Evolutionary conservation across 2,888 invertebrate genomes (phyloP).

Genomic region (Syrista parreyssii): DNA sequence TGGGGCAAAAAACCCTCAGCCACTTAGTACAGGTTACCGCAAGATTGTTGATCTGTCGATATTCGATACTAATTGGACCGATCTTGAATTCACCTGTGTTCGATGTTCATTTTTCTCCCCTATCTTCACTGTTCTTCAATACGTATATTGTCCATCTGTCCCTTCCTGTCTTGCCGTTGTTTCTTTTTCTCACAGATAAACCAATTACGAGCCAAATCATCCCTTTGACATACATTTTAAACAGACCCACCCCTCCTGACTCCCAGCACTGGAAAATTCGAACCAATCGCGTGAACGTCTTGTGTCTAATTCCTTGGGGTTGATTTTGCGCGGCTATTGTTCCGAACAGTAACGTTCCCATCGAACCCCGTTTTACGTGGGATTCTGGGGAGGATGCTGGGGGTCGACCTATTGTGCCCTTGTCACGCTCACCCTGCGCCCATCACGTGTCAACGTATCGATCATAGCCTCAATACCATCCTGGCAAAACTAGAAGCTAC

Average conservation of each 20-base stretch:
- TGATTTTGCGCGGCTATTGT: too few species aligned
- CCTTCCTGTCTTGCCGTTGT: conserved; percentile 12
- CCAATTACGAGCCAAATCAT: too few species aligned
- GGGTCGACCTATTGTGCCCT: not conserved
- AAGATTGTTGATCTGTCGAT: conserved; percentile 47
- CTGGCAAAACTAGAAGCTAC: too few species aligned
- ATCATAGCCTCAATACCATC: too few species aligned
- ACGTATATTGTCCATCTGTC: not conserved
- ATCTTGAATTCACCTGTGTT: conserved; percentile 12
- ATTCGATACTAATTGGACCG: conserved; percentile 61
- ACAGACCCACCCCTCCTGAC: too few species aligned
- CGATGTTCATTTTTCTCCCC: conserved; percentile 16
- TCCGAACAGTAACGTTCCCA: too few species aligned
- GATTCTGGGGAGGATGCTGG: too few species aligned
- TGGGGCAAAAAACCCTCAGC: conserved; percentile 43
- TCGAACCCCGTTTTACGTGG: too few species aligned
- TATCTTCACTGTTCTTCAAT: not conserved
- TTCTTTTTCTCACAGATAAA: too few species aligned
- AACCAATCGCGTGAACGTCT: conserved; percentile 7
- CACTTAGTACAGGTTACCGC: conserved; percentile 47
- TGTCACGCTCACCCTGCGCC: conserved; percentile 2
- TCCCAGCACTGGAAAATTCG: too few species aligned
- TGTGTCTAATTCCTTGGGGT: conserved; percentile 16
- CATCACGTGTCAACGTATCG: not conserved
- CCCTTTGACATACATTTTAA: too few species aligned